These are phyloP conservation scores for Onthophagus sagittarius DNA, from an alignment of 2,888 invertebrate species.

Conservation along the genomic window DNA sequence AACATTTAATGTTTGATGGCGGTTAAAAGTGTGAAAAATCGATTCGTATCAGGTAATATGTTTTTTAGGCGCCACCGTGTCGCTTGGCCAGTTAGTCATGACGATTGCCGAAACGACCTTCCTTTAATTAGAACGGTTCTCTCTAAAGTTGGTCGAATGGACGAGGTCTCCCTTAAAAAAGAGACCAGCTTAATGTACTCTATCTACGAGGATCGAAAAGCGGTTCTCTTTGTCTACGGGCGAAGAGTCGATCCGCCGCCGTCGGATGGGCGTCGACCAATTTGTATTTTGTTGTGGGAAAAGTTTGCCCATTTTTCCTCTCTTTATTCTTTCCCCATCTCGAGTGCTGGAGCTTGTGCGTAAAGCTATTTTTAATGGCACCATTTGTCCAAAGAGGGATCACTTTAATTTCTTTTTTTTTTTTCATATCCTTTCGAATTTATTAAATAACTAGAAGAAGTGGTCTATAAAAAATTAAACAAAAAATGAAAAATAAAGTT, in stretches of 20 bases:
- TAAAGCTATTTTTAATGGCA: slow-evolving; percentile 10
- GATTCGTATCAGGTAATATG: slow-evolving; percentile 5
- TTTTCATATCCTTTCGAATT: neutral
- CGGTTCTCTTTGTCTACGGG: slow-evolving; percentile 5
- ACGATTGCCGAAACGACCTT: neutral
- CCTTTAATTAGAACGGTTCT: slow-evolving; percentile 9
- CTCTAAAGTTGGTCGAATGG: neutral
- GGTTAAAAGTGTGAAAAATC: slow-evolving; percentile 6
- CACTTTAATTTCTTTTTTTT: neutral
- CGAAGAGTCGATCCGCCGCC: slow-evolving; percentile 3
- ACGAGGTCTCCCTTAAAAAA: neutral
- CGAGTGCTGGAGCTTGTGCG: neutral
- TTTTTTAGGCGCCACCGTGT: slow-evolving; percentile 8
- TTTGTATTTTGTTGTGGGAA: slow-evolving; percentile 13
- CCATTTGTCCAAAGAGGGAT: slow-evolving; percentile 1
- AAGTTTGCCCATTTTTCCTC: slow-evolving; percentile 2
- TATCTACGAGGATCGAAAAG: neutral
- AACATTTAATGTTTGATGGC: neutral
- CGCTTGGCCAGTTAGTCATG: slow-evolving; percentile 6
- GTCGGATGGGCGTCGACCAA: slow-evolving; percentile 7
- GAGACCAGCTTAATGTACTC: neutral
- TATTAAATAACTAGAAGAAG: neutral
- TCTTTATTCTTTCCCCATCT: neutral
- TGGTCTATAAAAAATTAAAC: neutral
- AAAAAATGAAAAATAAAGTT: neutral